Evolutionary conservation across 2,113 vertebrate genomes (phyloP), one percentile per base, ranked within the genome.

Genomic region (Osmerus eperlanus): DNA sequence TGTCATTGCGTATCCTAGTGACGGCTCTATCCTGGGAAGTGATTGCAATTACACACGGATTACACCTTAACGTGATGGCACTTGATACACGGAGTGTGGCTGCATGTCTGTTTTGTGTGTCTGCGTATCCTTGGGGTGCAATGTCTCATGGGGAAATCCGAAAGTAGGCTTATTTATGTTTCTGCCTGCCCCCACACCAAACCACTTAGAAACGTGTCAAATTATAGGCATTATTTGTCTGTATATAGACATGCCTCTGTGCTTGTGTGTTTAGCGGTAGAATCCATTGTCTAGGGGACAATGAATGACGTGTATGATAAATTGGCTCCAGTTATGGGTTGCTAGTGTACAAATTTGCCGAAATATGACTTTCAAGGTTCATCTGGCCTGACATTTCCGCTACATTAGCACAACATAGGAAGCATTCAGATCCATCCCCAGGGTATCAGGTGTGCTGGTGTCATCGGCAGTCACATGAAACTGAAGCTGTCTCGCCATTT

Each of bases 311-410:
- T 77, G 70, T 72, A 75, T 86, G 85, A 87, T 83, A 82, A 85
- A 86, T 85, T 83, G 79, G 78, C 71, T 70, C 67, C 68, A 74
- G 82, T 87, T 85, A 86, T 8, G 77, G 78, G 78, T 82, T 85
- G 80, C 80, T 86, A 83, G 82, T 80, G 86, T 80, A 80, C 75
- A 74, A 82, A 88, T 86, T 84, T 77, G 80, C 79, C 85, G 88
- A 90, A 86, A 87, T 89, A 83, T 86, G 88, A 88, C 86, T 86
- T 86, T 87, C 86, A 86, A 78, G 86, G 81, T 83, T 89, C 82
- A 89, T 85, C 70, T 81, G 76, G 84, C 74, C 85, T 85, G 87
- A 88, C 90, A 89, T 89, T 89, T 89, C 83, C 86, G 82, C 81
- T 81, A 87, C 87, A 87, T 91, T 89, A 90, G 80, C 82, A 68